Percentiles rank a stretch among this genome's conserved stretches.
These are phyloP conservation scores for Leucophenga montana DNA, from an alignment of 2,888 invertebrate genomes.

Conservation along the genomic window DNA sequence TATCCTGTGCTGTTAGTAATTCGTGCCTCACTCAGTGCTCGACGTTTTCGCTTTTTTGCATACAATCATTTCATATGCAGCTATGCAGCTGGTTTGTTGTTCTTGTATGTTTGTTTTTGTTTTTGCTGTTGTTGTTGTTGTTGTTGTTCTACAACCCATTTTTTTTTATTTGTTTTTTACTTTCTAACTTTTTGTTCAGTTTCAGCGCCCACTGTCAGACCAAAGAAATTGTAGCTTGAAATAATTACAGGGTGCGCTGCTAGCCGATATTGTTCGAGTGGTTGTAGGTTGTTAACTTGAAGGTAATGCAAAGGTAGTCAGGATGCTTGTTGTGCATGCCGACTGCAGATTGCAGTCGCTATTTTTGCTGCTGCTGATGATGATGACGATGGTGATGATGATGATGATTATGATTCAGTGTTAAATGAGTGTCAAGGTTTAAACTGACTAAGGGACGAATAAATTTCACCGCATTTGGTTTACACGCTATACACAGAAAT, in stretches of 20 bases:
- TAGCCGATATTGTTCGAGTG: not conserved
- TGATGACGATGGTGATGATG: not conserved
- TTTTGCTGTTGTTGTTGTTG: slow-evolving; percentile 6
- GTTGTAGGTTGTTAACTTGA: not conserved
- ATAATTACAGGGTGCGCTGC: slow-evolving; percentile 49
- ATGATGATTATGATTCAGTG: too few relatives aligned
- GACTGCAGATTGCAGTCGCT: not conserved
- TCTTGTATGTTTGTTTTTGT: not conserved
- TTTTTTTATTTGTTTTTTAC: not conserved
- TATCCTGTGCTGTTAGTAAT: too few relatives aligned
- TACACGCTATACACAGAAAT: too few relatives aligned
- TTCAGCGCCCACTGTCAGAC: slow-evolving; percentile 27
- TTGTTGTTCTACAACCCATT: not conserved
- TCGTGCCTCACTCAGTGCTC: too few relatives aligned
- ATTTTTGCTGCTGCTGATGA: slow-evolving; percentile 13
- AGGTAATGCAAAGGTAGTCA: not conserved
- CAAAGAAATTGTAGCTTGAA: slow-evolving; percentile 58
- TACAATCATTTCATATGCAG: too few relatives aligned
- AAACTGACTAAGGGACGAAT: too few relatives aligned
- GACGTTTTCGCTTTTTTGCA: too few relatives aligned
- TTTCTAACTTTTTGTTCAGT: not conserved
- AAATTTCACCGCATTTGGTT: too few relatives aligned
- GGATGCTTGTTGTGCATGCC: not conserved
- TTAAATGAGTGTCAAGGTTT: too few relatives aligned
- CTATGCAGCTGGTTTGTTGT: not conserved